These are phyloP conservation scores for Ivindomyrus marchei DNA, from an alignment of 2,113 vertebrate species.

Conservation along the genomic window DNA sequence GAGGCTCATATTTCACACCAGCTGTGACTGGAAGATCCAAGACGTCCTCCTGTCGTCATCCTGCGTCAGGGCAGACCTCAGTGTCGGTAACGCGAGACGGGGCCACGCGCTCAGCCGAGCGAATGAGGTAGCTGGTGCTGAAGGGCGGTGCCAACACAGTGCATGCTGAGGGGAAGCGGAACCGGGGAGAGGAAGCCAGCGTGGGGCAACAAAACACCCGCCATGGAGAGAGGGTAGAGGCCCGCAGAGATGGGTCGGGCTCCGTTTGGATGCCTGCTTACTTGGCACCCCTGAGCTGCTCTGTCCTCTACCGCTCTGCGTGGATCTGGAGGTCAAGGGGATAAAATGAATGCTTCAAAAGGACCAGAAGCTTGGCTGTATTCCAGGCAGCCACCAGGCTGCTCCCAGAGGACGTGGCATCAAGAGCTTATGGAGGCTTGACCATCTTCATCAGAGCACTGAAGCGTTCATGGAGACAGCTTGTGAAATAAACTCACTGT, in stretches of 20 bases:
- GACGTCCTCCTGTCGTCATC: neutral
- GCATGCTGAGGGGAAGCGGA: neutral
- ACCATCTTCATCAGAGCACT: neutral
- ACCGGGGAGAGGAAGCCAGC: neutral
- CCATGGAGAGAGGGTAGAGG: neutral
- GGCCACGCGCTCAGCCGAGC: neutral
- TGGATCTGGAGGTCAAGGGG: neutral
- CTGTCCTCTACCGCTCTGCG: neutral
- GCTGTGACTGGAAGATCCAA: neutral
- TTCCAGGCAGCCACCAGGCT: neutral
- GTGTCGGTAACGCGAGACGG: neutral
- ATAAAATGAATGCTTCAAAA: neutral
- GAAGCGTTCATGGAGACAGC: neutral
- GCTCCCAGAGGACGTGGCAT: neutral
- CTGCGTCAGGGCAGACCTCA: neutral
- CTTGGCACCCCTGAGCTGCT: neutral
- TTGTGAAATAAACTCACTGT: neutral
- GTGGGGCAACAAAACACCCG: neutral
- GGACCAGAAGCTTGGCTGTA: neutral
- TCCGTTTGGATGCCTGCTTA: neutral
- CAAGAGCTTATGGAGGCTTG: neutral
- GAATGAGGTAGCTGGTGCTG: neutral
- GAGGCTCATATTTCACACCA: constrained; percentile 5
- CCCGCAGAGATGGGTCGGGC: neutral
- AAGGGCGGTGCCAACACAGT: neutral